Evolutionary conservation across 1,140 invertebrate genomes (phyloP).

Genomic region (Bicyclus anynana): DNA sequence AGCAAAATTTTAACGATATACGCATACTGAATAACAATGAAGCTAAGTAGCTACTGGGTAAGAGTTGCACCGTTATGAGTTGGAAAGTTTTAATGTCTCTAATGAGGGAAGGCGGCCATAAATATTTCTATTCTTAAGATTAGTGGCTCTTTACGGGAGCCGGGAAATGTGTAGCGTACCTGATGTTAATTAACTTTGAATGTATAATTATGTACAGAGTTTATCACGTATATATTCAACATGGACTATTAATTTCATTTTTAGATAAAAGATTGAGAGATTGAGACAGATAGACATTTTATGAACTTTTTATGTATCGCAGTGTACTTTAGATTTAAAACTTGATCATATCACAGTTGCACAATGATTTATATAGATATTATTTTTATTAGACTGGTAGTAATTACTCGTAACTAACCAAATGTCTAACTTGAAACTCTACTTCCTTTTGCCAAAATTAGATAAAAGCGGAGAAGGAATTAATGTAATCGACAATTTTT

Average conservation of each 20-base stretch:
- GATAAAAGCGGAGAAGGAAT: too few relatives aligned
- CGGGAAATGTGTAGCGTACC: slow-evolving; percentile 36
- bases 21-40: slow-evolving; percentile 70
- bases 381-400: too few relatives aligned
- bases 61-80: slow-evolving; percentile 54
- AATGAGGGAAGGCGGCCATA: slow-evolving; percentile 63
- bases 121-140: slow-evolving; percentile 63
- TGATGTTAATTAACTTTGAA: slow-evolving; percentile 45
- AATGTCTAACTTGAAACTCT: too few relatives aligned
- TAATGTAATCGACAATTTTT: too few relatives aligned
- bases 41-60: slow-evolving; percentile 32
- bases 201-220: slow-evolving; percentile 32
- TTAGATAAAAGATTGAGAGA: background rate
- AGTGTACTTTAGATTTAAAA: background rate
- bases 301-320: background rate
- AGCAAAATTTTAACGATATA: slow-evolving; percentile 73
- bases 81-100: slow-evolving; percentile 69
- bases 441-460: too few relatives aligned
- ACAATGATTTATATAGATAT: too few relatives aligned
- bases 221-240: background rate
- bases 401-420: too few relatives aligned
- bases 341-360: too few relatives aligned
- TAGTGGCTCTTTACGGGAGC: slow-evolving; percentile 55
- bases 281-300: background rate
- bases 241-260: background rate